Conservation (phyloP, 2,113 vertebrate genomes). For the Petrocephalus zakoni region DNA sequence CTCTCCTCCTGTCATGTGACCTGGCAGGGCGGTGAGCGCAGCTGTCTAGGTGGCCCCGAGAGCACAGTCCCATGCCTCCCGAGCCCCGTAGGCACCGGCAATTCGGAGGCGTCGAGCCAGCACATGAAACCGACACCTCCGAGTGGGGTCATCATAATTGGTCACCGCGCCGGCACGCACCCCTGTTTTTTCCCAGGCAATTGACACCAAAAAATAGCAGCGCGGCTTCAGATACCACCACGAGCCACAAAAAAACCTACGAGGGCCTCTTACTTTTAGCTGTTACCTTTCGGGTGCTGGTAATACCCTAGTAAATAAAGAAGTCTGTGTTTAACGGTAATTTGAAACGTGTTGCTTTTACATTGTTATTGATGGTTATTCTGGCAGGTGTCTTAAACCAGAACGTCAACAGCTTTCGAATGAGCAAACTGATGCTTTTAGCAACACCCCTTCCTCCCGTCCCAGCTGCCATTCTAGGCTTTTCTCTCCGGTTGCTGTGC, state of each 20-base stretch:
- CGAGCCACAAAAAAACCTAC: neutral
- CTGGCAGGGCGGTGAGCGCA: neutral
- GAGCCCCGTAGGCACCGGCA: neutral
- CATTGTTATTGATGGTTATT: neutral
- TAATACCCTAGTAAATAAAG: neutral
- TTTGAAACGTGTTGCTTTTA: neutral
- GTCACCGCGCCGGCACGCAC: neutral
- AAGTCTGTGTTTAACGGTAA: neutral
- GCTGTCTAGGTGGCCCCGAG: neutral
- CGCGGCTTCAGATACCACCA: neutral
- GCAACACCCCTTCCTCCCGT: neutral
- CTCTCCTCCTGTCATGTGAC: conserved; percentile 7
- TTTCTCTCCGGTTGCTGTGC: neutral
- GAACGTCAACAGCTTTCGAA: neutral
- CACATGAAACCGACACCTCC: neutral
- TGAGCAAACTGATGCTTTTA: neutral
- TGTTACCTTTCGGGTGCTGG: neutral
- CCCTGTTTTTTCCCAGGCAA: neutral
- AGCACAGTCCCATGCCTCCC: neutral
- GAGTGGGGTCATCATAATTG: neutral
- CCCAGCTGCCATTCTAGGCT: neutral
- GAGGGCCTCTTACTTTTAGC: neutral
- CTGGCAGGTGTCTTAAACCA: neutral
- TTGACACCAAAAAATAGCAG: neutral
- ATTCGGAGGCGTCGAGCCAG: neutral